Base-by-base conservation (phyloP, 2,797 vertebrate species). In the Dermochelys coriacea region DNA sequence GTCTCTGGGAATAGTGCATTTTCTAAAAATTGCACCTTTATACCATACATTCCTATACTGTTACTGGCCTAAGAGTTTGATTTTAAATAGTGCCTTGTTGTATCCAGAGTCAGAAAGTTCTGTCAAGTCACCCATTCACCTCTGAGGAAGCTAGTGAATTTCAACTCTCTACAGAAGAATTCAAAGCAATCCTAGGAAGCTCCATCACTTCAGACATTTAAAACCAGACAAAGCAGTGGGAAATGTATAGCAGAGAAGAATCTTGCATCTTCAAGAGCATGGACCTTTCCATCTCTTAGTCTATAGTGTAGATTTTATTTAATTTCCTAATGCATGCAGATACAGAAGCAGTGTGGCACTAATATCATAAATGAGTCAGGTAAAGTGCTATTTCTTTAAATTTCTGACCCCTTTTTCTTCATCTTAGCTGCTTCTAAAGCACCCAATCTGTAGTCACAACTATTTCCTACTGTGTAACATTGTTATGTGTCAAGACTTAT, bases 61-160 rank as follows among this genome's bases (percentile, higher is more conserved):
- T 41, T 37, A 80, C 90, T 88, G 4, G 91, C n/a, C 41, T 82
- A 27, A 2, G 18, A 5, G 54, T 87, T 68, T 82, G 19, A 64
- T 86, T 92, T 96, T 90, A 96, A 89, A 12, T 1, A 1, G 89
- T 91, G 45, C 83, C 68, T 86, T 89, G 14, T 51, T 92, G n/a
- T 80, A 47, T 86, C 45, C 15, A 85, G 55, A 90, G 83, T 84
- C 55, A 91, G 91, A 45, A 84, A 90, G 87, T 4, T 29, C 4
- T 3, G 0, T 51, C 29, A 68, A 12, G 55, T 5, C 84, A 3
- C 21, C 34, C 86, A 64, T 91, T 85, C 31, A 21, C 19, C 94
- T 96, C 81, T 68, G 19, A 93, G 84, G 16, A 68, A 90, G 87
- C 34, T 51, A 86, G 90, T 77, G 82, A 93, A 85, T 68, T 93